Evolutionary conservation across 2,888 invertebrate species (phyloP).

Genomic region (Himalopsyche tibetana): DNA sequence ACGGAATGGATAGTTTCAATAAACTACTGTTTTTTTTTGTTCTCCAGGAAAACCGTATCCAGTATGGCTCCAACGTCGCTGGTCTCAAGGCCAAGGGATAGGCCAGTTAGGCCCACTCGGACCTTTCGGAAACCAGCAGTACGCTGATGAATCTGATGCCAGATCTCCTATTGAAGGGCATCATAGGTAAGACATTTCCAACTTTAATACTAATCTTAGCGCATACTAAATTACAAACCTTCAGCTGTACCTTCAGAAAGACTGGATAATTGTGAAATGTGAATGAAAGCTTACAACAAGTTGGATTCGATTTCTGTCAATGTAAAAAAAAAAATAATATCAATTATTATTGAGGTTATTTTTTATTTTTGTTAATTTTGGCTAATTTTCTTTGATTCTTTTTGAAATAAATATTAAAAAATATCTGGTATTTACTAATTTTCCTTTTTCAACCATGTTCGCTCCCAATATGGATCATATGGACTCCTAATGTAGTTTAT

Average conservation of each 20-base stretch:
- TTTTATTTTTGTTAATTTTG: no score
- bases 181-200: slow-evolving; percentile 52
- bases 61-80: slow-evolving; percentile 63
- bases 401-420: no score
- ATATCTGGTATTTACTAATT: no score
- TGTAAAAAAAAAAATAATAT: no score
- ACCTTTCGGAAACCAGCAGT: slow-evolving; percentile 46
- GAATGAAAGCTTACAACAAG: not conserved
- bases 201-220: not conserved
- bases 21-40: slow-evolving; percentile 49
- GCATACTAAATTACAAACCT: no score
- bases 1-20: no score
- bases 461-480: no score
- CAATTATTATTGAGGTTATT: no score
- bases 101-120: slow-evolving; percentile 56
- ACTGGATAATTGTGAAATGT: not conserved
- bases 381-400: no score
- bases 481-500: no score
- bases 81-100: slow-evolving; percentile 58
- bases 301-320: no score
- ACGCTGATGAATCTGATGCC: slow-evolving; percentile 25
- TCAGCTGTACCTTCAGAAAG: not conserved
- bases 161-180: slow-evolving; percentile 16
- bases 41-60: slow-evolving; percentile 66
- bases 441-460: no score